phyloP scores from a whole-genome alignment of 2,113 vertebrate species.

The Myanophis thanlyinensis region DNA sequence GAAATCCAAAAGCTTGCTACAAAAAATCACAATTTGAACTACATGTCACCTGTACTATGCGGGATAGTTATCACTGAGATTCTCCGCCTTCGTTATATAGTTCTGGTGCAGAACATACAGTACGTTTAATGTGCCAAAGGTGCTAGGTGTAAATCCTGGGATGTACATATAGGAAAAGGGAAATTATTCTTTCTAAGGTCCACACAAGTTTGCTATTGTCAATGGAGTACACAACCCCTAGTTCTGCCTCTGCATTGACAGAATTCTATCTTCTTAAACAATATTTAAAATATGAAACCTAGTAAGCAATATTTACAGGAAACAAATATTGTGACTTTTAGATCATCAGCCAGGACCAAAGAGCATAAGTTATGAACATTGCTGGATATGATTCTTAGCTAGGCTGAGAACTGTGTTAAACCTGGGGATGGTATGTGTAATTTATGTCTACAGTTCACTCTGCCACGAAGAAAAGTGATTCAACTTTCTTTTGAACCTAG shows the following conservation, averaged over 20 bases:
- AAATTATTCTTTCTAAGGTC: background rate
- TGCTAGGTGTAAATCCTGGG: background rate
- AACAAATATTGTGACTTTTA: background rate
- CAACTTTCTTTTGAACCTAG: background rate
- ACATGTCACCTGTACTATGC: background rate
- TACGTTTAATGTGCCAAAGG: background rate
- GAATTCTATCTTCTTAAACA: background rate
- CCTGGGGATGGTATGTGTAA: background rate
- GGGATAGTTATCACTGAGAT: background rate
- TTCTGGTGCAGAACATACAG: background rate
- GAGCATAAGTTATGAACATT: background rate
- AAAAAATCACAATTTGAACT: background rate
- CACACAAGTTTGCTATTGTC: background rate
- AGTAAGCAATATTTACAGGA: background rate
- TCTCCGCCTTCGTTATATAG: background rate
- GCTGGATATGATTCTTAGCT: background rate
- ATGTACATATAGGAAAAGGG: background rate
- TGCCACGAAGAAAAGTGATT: background rate
- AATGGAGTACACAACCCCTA: background rate
- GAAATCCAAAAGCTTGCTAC: background rate
- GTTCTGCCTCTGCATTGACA: background rate
- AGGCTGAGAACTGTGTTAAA: background rate
- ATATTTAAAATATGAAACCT: background rate
- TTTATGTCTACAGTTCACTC: background rate
- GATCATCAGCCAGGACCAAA: background rate